phyloP scores from a whole-genome alignment of 2,113 vertebrate species.

The Todiramphus chloris region DNA sequence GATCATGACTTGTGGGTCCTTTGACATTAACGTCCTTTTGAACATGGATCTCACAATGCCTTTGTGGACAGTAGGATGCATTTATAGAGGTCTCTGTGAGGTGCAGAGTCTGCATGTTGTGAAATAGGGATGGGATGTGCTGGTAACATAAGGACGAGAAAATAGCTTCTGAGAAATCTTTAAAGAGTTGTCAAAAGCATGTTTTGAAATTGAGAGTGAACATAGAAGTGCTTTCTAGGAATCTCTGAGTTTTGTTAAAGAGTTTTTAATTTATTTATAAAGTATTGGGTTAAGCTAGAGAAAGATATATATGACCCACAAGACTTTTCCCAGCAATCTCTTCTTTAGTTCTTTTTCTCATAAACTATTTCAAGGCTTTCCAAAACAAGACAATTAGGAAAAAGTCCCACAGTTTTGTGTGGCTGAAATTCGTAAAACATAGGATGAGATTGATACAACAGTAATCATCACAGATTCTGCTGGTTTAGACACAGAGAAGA shows the following conservation, averaged over 20 bases:
- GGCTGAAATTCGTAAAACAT: neutral
- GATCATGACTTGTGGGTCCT: neutral
- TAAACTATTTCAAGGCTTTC: neutral
- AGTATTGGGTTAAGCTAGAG: accelerated
- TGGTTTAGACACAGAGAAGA: neutral
- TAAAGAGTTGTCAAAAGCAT: neutral
- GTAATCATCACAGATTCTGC: neutral
- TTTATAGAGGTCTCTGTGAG: neutral
- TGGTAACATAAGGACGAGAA: neutral
- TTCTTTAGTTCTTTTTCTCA: neutral
- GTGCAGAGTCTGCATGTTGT: neutral
- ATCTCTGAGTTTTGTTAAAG: neutral
- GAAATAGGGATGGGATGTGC: neutral
- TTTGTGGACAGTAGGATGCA: neutral
- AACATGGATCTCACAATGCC: neutral
- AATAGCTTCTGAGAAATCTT: neutral
- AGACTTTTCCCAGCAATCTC: neutral
- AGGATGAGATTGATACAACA: neutral
- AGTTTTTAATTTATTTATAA: neutral
- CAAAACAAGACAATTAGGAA: neutral
- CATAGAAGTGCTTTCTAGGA: neutral
- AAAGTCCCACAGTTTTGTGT: neutral
- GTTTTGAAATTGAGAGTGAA: neutral
- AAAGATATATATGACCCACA: neutral
- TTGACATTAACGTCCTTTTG: neutral